Conservation (phyloP, 92 coral and sea anemone genomes). For the Palythoa caribaeorum region DNA sequence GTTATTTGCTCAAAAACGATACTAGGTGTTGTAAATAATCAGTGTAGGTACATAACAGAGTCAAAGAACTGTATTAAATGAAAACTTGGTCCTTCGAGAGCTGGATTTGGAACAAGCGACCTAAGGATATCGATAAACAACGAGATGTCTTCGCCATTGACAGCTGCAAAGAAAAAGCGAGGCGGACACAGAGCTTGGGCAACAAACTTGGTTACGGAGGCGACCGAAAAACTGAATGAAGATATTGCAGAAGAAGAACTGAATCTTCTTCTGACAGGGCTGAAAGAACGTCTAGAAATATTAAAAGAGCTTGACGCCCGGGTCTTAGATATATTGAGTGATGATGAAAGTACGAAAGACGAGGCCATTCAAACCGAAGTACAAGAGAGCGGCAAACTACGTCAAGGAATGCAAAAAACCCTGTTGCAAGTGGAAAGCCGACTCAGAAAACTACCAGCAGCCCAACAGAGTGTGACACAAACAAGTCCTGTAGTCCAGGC, state of each 20-base stretch:
- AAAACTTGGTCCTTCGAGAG: conserved; percentile 36
- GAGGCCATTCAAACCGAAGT: neutral
- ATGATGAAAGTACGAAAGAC: neutral
- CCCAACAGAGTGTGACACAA: neutral
- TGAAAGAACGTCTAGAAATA: conserved; percentile 20
- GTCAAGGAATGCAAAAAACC: conserved; percentile 3
- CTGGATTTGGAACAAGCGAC: neutral
- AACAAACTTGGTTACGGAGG: conserved; percentile 13
- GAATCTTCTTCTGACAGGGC: conserved; percentile 27
- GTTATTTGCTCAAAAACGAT: too few species aligned
- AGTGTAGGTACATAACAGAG: too few species aligned
- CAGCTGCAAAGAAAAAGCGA: neutral
- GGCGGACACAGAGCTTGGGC: conserved; percentile 25
- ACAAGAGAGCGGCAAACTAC: conserved; percentile 17
- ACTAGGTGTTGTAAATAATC: too few species aligned
- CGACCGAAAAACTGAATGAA: conserved; percentile 7
- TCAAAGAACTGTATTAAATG: too few species aligned
- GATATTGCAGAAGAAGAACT: conserved; percentile 17
- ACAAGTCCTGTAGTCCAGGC: neutral
- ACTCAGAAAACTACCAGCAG: neutral
- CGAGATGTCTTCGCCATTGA: conserved; percentile 5
- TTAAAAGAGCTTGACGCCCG: conserved; percentile 20
- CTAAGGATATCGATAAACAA: neutral
- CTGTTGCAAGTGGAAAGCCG: neutral
- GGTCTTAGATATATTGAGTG: neutral